Conservation (phyloP, 2,888 invertebrate genomes). For the Nemapogon koenigi region DNA sequence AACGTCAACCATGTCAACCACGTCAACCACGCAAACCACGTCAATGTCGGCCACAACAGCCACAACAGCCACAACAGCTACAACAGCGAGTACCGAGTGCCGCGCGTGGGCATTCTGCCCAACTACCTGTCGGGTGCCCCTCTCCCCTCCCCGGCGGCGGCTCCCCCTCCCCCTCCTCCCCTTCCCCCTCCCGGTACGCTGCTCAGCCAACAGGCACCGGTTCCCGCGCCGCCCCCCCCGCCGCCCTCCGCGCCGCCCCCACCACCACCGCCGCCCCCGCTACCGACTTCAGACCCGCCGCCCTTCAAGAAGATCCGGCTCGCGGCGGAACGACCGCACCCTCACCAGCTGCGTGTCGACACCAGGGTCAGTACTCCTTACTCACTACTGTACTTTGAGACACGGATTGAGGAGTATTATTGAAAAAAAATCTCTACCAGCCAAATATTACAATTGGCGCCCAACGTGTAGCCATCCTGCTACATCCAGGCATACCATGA, state of each 20-base stretch:
- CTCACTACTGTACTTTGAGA: no score
- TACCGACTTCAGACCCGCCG: conserved; percentile 60
- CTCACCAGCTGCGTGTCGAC: conserved; percentile 71
- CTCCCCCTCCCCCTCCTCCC: conserved; percentile 43
- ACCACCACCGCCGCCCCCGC: conserved; percentile 51
- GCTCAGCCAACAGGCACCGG: conserved; percentile 34
- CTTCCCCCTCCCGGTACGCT: conserved; percentile 49
- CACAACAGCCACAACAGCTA: no score
- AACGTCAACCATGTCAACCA: no score
- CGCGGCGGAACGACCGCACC: conserved; percentile 50
- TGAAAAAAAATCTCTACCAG: no score
- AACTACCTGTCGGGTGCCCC: conserved; percentile 3
- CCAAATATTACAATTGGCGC: no score
- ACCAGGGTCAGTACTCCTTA: conserved; percentile 54
- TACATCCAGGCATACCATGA: no score
- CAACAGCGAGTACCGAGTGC: no score
- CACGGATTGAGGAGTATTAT: no score
- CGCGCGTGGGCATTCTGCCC: conserved; percentile 13
- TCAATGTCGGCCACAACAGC: no score
- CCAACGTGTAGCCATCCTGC: no score
- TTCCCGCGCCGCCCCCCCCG: conserved; percentile 68
- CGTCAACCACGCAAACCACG: no score
- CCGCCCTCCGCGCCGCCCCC: conserved; percentile 64
- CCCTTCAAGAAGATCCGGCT: conserved; percentile 74
- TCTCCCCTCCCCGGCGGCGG: conserved; percentile 28